Percentiles rank a stretch among this genome's conserved stretches.
These are phyloP conservation scores for Siphlonurus alternatus DNA, from an alignment of 2,888 invertebrate species.

Conservation along the genomic window DNA sequence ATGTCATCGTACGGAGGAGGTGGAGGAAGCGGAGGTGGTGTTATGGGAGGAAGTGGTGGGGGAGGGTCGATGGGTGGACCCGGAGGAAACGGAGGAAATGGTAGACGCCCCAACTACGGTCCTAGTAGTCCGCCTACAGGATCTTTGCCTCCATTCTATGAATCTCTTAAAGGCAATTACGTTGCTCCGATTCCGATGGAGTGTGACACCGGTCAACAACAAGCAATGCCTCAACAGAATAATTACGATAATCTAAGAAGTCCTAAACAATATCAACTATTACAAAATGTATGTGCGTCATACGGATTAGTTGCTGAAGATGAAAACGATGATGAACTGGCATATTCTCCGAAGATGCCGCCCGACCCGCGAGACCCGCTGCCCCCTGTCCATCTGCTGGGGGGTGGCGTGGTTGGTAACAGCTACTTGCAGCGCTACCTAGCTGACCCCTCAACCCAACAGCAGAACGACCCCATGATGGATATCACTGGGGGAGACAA, in stretches of 20 bases:
- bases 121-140: slow-evolving; percentile 78
- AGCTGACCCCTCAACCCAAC: slow-evolving; percentile 33
- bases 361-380: slow-evolving; percentile 10
- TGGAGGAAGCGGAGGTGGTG: slow-evolving; percentile 16
- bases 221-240: slow-evolving; percentile 22
- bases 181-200: slow-evolving; percentile 51
- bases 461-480: slow-evolving; percentile 53
- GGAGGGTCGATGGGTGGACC: slow-evolving; percentile 52
- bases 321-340: slow-evolving; percentile 40
- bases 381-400: slow-evolving; percentile 11
- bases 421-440: slow-evolving; percentile 8
- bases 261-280: slow-evolving; percentile 56
- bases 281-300: slow-evolving; percentile 59
- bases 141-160: slow-evolving; percentile 76
- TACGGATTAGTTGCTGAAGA: slow-evolving; percentile 58
- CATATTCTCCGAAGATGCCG: slow-evolving; percentile 10
- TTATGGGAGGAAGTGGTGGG: slow-evolving; percentile 33
- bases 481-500: slow-evolving; percentile 66
- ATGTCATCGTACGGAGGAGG: slow-evolving; percentile 10
- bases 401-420: slow-evolving; percentile 8
- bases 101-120: slow-evolving; percentile 43
- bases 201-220: slow-evolving; percentile 52
- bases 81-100: slow-evolving; percentile 18
- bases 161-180: slow-evolving; percentile 58
- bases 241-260: slow-evolving; percentile 25